phyloP scores from a whole-genome alignment of 2,797 vertebrate genomes.

The Anguilla obscura region DNA sequence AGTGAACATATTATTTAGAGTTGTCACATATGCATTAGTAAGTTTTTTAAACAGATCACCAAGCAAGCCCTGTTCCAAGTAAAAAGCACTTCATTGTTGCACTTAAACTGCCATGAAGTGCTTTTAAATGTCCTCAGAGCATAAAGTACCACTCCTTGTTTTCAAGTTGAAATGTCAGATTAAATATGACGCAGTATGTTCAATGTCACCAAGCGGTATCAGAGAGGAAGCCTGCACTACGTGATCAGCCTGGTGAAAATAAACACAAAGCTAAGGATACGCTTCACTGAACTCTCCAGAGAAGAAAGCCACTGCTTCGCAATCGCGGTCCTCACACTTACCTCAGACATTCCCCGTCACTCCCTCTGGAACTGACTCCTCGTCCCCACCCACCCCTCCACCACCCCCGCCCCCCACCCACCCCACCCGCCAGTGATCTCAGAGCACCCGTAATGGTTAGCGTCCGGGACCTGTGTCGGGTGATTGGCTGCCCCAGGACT shows the following conservation, averaged over 20 bases:
- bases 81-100: not conserved
- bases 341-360: not conserved
- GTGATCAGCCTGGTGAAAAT: slow-evolving; percentile 10
- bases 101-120: not conserved
- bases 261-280: not conserved
- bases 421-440: not conserved
- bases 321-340: not conserved
- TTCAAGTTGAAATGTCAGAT: not conserved
- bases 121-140: not conserved
- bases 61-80: no score
- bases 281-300: not conserved
- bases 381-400: no score
- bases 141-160: not conserved
- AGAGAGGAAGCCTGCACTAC: not conserved
- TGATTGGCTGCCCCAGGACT: not conserved
- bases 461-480: not conserved
- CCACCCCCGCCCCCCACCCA: not conserved
- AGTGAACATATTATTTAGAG: not conserved
- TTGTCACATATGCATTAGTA: not conserved
- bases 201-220: not conserved
- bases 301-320: not conserved
- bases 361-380: not conserved
- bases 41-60: not conserved
- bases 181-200: no score
- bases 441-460: not conserved